phyloP scores from a whole-genome alignment of 1,140 invertebrate genomes.

The Heliothis virescens region DNA sequence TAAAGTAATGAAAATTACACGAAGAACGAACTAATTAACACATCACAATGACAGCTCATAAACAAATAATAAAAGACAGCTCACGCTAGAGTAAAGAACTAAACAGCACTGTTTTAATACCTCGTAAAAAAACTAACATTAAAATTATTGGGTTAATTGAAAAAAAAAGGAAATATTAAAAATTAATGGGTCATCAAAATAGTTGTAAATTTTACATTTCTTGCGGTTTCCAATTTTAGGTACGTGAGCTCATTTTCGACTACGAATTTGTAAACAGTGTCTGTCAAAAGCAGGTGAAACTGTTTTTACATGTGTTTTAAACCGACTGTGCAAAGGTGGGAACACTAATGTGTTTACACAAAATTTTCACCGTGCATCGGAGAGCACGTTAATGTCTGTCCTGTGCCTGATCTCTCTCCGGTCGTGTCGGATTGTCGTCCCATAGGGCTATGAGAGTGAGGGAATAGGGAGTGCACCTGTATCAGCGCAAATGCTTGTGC shows the following conservation, averaged over 20 bases:
- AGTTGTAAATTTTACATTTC: background rate
- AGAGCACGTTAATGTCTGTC: no score
- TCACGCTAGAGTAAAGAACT: background rate
- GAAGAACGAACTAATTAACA: background rate
- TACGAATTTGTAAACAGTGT: background rate
- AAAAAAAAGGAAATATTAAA: background rate
- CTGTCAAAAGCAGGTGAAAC: background rate
- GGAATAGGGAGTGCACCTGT: no score
- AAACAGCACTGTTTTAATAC: background rate
- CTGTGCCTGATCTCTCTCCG: no score
- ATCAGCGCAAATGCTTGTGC: no score
- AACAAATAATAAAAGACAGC: constrained; percentile 17
- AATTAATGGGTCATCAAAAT: constrained; percentile 13
- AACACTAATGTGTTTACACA: no score
- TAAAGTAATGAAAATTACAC: background rate
- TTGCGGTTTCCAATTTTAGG: background rate
- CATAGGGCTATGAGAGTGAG: no score
- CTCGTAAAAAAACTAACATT: background rate
- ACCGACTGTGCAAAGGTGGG: no score
- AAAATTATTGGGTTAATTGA: constrained; percentile 31
- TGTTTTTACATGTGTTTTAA: no score
- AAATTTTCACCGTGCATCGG: no score
- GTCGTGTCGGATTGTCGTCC: no score
- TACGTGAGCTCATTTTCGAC: background rate
- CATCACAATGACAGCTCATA: background rate